A percentile compares a stretch with the other conserved stretches of the same genome.
phyloP scores from a whole-genome alignment of 2,113 vertebrate species.

The Rissa tridactyla region DNA sequence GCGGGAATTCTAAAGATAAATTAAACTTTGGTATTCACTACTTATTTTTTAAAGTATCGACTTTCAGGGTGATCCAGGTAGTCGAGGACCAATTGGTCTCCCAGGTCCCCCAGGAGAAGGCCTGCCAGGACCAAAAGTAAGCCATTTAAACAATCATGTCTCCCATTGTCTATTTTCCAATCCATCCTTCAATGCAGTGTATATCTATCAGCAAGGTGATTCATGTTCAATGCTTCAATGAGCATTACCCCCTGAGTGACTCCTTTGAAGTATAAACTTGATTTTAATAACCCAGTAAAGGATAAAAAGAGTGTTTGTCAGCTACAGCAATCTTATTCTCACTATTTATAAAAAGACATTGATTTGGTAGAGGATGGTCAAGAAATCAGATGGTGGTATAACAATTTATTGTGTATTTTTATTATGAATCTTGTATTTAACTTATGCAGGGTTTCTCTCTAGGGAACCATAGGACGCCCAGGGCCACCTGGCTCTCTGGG shows the following conservation, averaged over 20 bases:
- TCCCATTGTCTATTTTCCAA: background rate
- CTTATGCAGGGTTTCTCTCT: background rate
- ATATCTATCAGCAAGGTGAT: background rate
- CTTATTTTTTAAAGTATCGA: slow-evolving; percentile 11
- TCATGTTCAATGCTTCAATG: background rate
- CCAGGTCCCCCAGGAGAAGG: slow-evolving; percentile 85
- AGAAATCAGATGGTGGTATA: background rate
- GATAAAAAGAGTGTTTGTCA: background rate
- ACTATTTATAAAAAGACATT: background rate
- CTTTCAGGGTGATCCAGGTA: slow-evolving; percentile 85
- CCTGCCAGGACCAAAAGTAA: slow-evolving; percentile 84
- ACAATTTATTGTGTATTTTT: background rate
- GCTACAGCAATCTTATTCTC: background rate
- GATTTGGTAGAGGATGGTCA: background rate
- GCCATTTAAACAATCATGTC: slow-evolving; percentile 11
- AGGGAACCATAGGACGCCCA: slow-evolving; percentile 82
- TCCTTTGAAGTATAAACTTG: background rate
- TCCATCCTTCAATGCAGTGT: background rate
- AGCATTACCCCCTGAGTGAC: background rate
- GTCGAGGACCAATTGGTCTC: slow-evolving; percentile 80
- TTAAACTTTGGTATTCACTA: background rate
- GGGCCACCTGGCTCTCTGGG: slow-evolving; percentile 81
- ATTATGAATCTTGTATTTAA: background rate
- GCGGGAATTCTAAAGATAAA: background rate
- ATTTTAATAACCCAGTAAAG: background rate